Evolutionary conservation across 2,888 invertebrate genomes (phyloP), one percentile per base, ranked within the genome.

Genomic region (Scotopteryx bipunctaria): DNA sequence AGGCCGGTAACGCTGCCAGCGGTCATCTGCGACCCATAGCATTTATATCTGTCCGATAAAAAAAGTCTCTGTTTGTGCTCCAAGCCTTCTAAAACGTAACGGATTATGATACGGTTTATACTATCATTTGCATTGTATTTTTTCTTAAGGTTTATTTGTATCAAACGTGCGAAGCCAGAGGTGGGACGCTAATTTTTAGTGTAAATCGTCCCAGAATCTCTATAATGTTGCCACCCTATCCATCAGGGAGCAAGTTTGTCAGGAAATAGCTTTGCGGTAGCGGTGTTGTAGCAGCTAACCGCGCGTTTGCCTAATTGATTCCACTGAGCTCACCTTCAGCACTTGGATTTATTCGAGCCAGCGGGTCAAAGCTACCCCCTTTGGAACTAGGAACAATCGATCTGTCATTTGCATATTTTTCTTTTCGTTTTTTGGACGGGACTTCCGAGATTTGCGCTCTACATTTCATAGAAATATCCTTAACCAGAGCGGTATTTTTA

Each of bases 211-310:
- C 42, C 19, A 31, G 6, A 43, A 49, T 5, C 16, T 6, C 8
- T 17, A 19, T 5, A 31, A 27, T 43, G 36, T 51, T 50, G 61
- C 49, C 50, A 33, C 55, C 46, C 53, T 51, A 51, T 41, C 41
- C 41, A 33, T 42, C 32, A 47, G 36, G 32, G 29, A 45, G 27
- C 43, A 27, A 38, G 46, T 51, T 53, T 40, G 42, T 37, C 33
- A 25, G 51, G 53, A 54, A 55, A 61, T 55, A 48, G 49, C 45
- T 29, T 50, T 53, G 59, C 43, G 57, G 64, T 56, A 47, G 29
- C 17, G 21, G 9, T 33, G 47, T 35, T 46, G 40, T 42, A 13
- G 11, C 38, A 27, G 35, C 32, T 25, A 38, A 46, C 49, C 49
- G 37, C 35, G 14, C 38, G 17, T 42, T 47, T 36, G 14, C 21